A percentile compares a stretch with the other conserved stretches of the same genome.
Conservation (phyloP, 2,113 vertebrate genomes). For the Dicerorhinus sumatrensis region DNA sequence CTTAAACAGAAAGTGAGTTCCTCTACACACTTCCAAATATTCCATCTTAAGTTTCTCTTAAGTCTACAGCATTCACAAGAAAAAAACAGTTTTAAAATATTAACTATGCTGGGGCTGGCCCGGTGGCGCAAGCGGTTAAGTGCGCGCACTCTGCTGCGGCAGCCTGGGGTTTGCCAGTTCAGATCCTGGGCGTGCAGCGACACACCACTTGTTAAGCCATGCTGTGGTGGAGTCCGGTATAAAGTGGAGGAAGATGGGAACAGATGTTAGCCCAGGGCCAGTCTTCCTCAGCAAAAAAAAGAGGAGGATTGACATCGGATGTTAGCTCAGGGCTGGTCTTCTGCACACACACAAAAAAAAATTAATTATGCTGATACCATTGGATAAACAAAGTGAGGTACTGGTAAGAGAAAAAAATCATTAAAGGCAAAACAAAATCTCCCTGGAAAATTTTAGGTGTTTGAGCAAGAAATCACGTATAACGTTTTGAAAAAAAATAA, state of each 20-base stretch:
- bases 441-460: background rate
- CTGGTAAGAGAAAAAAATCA: background rate
- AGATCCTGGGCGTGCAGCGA: too few relatives aligned
- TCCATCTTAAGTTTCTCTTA: background rate
- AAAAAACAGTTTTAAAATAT: background rate
- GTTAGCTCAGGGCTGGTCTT: too few relatives aligned
- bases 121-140: too few relatives aligned
- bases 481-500: background rate
- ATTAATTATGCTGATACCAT: background rate
- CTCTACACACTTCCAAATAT: background rate
- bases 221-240: too few relatives aligned
- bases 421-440: slow-evolving; percentile 7
- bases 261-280: too few relatives aligned
- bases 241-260: too few relatives aligned
- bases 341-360: background rate
- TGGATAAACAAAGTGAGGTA: background rate
- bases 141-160: too few relatives aligned
- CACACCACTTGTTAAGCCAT: too few relatives aligned
- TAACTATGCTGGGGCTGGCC: background rate
- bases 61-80: background rate
- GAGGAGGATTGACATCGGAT: too few relatives aligned
- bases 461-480: background rate
- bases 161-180: too few relatives aligned
- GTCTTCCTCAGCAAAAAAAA: too few relatives aligned
- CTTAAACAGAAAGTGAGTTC: background rate